phyloP scores from a whole-genome alignment of 1,140 invertebrate species.

The Cepaea nemoralis region DNA sequence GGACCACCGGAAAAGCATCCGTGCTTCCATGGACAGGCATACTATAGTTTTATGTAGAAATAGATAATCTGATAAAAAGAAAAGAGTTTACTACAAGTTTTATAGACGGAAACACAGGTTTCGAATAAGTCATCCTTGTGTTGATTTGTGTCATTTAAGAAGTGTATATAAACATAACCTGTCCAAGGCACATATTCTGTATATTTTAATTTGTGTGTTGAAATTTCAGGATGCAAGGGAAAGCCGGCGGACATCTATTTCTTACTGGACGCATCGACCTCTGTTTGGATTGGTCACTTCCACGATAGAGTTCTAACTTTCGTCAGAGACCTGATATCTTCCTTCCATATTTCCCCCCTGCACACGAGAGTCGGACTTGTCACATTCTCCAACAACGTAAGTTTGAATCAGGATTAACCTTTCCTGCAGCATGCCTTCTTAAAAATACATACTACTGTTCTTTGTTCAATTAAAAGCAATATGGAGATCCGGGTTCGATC shows the following conservation, averaged over 20 bases:
- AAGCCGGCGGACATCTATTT: slow-evolving; percentile 66
- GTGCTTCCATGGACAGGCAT: too few species aligned
- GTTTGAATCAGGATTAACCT: background rate
- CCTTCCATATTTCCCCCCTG: slow-evolving; percentile 53
- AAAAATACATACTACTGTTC: too few species aligned
- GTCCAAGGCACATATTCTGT: slow-evolving; percentile 1
- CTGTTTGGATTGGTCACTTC: slow-evolving; percentile 61
- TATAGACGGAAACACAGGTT: too few species aligned
- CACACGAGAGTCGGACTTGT: slow-evolving; percentile 57
- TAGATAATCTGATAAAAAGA: too few species aligned
- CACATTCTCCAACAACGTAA: slow-evolving; percentile 50
- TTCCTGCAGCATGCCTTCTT: too few species aligned
- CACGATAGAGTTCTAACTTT: slow-evolving; percentile 52
- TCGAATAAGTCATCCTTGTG: too few species aligned
- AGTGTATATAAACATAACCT: slow-evolving; percentile 17
- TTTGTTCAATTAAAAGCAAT: background rate
- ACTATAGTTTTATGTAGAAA: too few species aligned
- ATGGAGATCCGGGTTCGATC: too few species aligned
- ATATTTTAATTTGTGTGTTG: background rate
- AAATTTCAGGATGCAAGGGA: slow-evolving; percentile 55
- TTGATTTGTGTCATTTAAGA: slow-evolving; percentile 24
- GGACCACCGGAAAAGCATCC: too few species aligned
- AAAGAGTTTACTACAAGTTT: too few species aligned
- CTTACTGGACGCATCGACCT: slow-evolving; percentile 62
- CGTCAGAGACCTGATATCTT: slow-evolving; percentile 51